phyloP scores from a whole-genome alignment of 2,113 vertebrate species.

The Cervus canadensis region DNA sequence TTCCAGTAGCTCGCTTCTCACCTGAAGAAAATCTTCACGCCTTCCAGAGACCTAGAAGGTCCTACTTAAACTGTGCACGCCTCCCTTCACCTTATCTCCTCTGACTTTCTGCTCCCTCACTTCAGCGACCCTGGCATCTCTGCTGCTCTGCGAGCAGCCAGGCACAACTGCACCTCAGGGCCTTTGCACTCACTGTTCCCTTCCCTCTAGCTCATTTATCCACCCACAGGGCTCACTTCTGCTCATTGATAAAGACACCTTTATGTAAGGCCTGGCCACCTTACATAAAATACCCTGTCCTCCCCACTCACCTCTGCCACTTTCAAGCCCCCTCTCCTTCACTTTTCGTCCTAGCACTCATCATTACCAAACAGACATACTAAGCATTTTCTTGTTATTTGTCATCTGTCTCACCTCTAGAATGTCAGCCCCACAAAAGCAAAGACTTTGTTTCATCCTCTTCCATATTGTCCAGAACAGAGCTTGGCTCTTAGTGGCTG shows the following conservation, averaged over 20 bases:
- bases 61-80: neutral
- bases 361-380: neutral
- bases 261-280: neutral
- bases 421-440: neutral
- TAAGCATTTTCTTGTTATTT: neutral
- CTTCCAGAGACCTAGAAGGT: neutral
- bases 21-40: neutral
- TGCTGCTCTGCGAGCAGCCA: neutral
- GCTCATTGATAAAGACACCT: neutral
- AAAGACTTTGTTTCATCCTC: neutral
- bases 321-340: neutral
- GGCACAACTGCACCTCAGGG: neutral
- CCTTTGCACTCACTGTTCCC: neutral
- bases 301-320: neutral
- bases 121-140: neutral
- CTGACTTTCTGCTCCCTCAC: neutral
- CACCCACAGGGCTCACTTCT: neutral
- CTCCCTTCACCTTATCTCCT: neutral
- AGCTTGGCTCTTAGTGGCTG: neutral
- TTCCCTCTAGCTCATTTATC: neutral
- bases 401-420: neutral
- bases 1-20: neutral
- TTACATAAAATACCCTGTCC: neutral
- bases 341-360: neutral
- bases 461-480: neutral